phyloP scores from a whole-genome alignment of 2,113 vertebrate species.

The Alexandromys fortis region DNA sequence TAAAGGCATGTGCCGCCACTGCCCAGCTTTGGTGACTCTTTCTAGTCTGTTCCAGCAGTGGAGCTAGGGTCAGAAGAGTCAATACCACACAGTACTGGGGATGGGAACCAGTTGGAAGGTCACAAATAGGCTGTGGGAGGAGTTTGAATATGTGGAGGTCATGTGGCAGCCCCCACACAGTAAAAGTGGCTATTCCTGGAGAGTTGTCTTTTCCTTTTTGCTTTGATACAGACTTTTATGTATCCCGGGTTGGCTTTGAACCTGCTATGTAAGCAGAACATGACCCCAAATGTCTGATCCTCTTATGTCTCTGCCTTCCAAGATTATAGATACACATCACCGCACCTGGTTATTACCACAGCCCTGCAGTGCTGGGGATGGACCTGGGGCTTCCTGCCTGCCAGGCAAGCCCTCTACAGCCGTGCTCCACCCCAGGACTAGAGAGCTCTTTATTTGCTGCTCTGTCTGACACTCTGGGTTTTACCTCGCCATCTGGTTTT shows the following conservation, averaged over 20 bases:
- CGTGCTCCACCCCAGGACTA: neutral
- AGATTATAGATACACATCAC: neutral
- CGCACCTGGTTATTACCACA: no score
- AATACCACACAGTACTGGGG: fast-evolving
- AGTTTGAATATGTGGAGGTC: neutral
- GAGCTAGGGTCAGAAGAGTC: neutral
- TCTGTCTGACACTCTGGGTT: neutral
- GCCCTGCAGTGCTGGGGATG: no score
- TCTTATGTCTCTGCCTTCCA: neutral
- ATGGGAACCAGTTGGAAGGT: neutral
- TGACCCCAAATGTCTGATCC: neutral
- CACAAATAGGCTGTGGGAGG: neutral
- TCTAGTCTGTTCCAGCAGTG: neutral
- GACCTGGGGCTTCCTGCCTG: neutral
- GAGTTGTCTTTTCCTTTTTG: neutral
- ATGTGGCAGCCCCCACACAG: neutral
- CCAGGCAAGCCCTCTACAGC: neutral
- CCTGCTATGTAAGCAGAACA: neutral
- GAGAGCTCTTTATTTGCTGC: neutral
- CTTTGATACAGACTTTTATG: neutral
- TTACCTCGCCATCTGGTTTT: neutral
- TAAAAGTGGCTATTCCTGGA: neutral
- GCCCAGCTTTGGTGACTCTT: neutral
- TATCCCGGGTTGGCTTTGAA: neutral
- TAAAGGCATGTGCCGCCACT: no score